Conservation (phyloP, 1,140 invertebrate species). For the Stegodyphus dumicola region DNA sequence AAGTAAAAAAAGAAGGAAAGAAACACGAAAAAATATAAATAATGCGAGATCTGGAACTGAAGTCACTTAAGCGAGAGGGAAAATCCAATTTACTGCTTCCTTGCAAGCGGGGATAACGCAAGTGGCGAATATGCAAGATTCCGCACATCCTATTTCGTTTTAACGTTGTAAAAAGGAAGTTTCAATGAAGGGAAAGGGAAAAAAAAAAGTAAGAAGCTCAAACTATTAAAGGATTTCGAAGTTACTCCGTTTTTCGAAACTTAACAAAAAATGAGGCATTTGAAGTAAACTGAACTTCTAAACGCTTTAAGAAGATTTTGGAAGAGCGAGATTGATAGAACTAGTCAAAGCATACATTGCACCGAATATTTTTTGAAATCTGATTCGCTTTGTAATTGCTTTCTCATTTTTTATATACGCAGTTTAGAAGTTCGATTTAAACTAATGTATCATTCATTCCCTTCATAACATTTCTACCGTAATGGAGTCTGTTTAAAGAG, state of each 20-base stretch:
- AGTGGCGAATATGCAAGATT: conserved; percentile 42
- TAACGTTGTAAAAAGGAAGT: conserved; percentile 42
- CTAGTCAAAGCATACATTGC: background rate
- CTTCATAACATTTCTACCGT: too few species aligned
- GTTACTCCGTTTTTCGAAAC: conserved; percentile 1
- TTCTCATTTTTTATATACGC: background rate
- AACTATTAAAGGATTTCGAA: conserved; percentile 55
- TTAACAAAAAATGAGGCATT: background rate
- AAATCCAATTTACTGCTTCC: conserved; percentile 59
- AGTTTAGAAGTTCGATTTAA: too few species aligned
- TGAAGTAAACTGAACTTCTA: conserved; percentile 6
- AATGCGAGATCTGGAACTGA: conserved; percentile 50
- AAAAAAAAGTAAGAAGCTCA: conserved; percentile 12
- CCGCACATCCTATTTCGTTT: conserved; percentile 37
- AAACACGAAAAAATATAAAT: conserved; percentile 49
- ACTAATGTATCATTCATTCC: too few species aligned
- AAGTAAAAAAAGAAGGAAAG: conserved; percentile 8
- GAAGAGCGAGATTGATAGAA: background rate
- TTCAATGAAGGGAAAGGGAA: background rate
- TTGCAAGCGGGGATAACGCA: conserved; percentile 36
- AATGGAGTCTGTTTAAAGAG: too few species aligned
- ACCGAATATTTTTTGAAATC: background rate
- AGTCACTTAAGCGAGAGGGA: conserved; percentile 52
- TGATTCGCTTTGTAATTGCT: background rate
- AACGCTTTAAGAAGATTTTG: conserved; percentile 29